A percentile compares a stretch with the other conserved stretches of the same genome.
phyloP scores from a whole-genome alignment of 2,888 invertebrate species.

The Aphidius colemani region DNA sequence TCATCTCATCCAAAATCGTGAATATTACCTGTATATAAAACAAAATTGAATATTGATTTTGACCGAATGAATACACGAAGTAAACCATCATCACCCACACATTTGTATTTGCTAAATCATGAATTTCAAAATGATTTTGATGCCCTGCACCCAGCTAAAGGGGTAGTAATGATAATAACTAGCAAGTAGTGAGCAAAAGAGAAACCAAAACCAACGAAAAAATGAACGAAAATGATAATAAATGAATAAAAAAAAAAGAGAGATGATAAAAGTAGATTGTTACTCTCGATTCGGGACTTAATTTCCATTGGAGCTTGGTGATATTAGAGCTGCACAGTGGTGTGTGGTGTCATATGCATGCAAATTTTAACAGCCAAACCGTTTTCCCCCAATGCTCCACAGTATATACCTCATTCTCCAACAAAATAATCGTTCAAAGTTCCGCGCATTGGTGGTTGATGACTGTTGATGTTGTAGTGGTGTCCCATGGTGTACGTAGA shows the following conservation, averaged over 20 bases:
- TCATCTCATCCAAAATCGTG: constrained; percentile 4
- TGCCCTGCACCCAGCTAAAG: neutral
- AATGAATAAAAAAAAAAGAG: constrained; percentile 9
- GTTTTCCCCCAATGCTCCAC: constrained; percentile 24
- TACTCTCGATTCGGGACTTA: constrained; percentile 46
- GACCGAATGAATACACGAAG: constrained; percentile 22
- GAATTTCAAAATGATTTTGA: constrained; percentile 28
- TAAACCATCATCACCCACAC: constrained; percentile 19
- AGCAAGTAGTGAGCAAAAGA: neutral
- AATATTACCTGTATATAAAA: neutral
- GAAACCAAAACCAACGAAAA: constrained; percentile 19
- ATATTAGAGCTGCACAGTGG: constrained; percentile 54
- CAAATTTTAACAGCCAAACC: constrained; percentile 48
- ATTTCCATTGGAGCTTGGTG: constrained; percentile 52
- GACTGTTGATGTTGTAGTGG: constrained; percentile 12
- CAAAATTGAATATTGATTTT: constrained; percentile 24
- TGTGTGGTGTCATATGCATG: constrained; percentile 55
- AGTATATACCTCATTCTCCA: constrained; percentile 47
- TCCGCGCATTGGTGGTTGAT: constrained; percentile 27
- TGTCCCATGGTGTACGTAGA: neutral
- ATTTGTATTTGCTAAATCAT: constrained; percentile 20
- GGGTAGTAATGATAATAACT: too few species aligned
- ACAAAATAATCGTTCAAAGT: constrained; percentile 37
- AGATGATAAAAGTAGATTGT: constrained; percentile 30
- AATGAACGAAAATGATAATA: constrained; percentile 18